Percentiles rank a stretch among this genome's conserved stretches.
These are phyloP conservation scores for Drosophila birchii DNA, from an alignment of 2,888 invertebrate genomes.

Conservation along the genomic window DNA sequence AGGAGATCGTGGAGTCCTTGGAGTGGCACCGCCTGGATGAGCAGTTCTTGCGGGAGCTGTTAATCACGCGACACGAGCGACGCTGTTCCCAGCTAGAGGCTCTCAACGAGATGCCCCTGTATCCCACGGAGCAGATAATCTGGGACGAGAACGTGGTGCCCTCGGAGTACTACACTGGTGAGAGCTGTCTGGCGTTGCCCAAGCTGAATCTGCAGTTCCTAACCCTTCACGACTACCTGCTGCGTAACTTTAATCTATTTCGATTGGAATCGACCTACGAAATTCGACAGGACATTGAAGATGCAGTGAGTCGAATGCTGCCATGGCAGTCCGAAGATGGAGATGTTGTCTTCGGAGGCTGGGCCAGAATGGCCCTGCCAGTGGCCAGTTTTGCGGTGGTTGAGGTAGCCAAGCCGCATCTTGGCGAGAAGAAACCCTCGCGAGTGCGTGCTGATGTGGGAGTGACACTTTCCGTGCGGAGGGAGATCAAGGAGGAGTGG, in stretches of 20 bases:
- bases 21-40: conserved; percentile 92
- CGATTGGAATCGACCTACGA: conserved; percentile 97
- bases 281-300: conserved; percentile 99
- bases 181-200: conserved; percentile 97
- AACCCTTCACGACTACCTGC: conserved; percentile 98
- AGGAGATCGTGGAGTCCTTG: conserved; percentile 88
- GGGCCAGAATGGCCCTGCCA: conserved; percentile 99
- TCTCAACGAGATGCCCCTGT: conserved; percentile 98
- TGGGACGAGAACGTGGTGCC: conserved; percentile 99
- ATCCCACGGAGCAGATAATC: conserved; percentile 98
- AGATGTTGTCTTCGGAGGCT: conserved; percentile 96
- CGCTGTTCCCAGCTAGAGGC: conserved; percentile 96
- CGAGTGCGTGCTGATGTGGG: conserved; percentile 97
- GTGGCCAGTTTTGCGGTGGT: conserved; percentile 96
- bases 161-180: conserved; percentile 98
- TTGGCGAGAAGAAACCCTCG: conserved; percentile 97
- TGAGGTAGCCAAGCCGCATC: conserved; percentile 96
- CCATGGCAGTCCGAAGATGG: conserved; percentile 97
- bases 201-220: conserved; percentile 99
- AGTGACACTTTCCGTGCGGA: conserved; percentile 94
- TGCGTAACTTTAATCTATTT: conserved; percentile 98
- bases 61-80: conserved; percentile 94
- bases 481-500: conserved; percentile 98
- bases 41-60: conserved; percentile 92
- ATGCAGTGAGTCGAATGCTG: conserved; percentile 96